Evolutionary conservation across 2,888 invertebrate species (phyloP).

Genomic region (Drosophila paramelanica): DNA sequence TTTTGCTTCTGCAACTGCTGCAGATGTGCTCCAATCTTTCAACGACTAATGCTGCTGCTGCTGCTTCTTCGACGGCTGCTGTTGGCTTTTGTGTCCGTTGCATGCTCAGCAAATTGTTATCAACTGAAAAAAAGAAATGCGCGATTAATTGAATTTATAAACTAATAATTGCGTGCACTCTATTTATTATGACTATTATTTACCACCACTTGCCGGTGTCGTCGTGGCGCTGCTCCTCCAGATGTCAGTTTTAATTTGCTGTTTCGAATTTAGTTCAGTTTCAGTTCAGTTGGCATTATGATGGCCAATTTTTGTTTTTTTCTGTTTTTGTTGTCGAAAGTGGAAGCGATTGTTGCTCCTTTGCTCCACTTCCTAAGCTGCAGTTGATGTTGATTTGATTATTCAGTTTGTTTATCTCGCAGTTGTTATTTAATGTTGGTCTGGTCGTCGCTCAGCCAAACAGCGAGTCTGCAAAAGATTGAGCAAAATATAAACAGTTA

Average conservation of each 20-base stretch:
- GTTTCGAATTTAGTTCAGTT: conserved; percentile 11
- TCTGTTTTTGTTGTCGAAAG: background rate
- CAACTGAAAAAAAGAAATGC: conserved; percentile 25
- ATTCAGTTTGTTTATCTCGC: conserved; percentile 1
- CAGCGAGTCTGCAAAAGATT: conserved; percentile 28
- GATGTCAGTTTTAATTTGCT: conserved; percentile 20
- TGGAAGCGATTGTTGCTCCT: conserved; percentile 8
- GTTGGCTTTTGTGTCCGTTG: conserved; percentile 55
- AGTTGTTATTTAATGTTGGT: conserved; percentile 21
- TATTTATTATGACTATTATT: background rate
- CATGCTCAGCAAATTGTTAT: conserved; percentile 61
- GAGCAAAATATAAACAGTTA: background rate
- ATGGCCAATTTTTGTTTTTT: conserved; percentile 5
- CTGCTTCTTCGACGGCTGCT: conserved; percentile 58
- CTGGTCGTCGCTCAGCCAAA: conserved; percentile 9
- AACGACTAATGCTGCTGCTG: conserved; percentile 51
- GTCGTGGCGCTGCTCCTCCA: conserved; percentile 50
- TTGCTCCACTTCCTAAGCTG: conserved; percentile 4
- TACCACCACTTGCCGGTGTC: conserved; percentile 64
- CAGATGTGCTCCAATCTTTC: conserved; percentile 19
- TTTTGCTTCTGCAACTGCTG: conserved; percentile 20
- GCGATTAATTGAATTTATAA: background rate
- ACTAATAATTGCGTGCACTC: background rate
- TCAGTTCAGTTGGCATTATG: conserved; percentile 38
- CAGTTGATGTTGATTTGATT: conserved; percentile 1